A percentile compares a stretch with the other conserved stretches of the same genome.
Evolutionary conservation across 2,888 invertebrate genomes (phyloP).

Genomic region (Chironomus riparius): DNA sequence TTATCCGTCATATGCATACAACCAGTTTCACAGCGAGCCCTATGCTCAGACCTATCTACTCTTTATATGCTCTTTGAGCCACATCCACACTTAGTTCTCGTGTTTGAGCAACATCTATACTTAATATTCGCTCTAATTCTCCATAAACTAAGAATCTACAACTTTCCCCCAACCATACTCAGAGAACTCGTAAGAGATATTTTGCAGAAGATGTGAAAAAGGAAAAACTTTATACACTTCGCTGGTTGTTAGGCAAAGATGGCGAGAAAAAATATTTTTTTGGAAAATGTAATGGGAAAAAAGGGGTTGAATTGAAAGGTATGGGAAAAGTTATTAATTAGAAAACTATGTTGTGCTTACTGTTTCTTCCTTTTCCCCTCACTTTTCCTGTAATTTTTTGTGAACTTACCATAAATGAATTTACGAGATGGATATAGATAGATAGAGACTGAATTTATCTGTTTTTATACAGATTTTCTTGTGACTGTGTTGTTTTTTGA

Average conservation of each 20-base stretch:
- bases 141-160: too few relatives aligned
- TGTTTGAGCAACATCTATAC: too few relatives aligned
- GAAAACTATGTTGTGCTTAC: conserved; percentile 18
- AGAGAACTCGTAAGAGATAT: neutral
- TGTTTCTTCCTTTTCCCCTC: neutral
- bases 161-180: neutral
- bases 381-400: neutral
- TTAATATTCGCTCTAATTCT: too few relatives aligned
- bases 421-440: too few relatives aligned
- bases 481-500: too few relatives aligned
- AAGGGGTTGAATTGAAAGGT: too few relatives aligned
- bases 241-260: neutral
- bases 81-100: too few relatives aligned
- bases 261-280: neutral
- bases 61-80: too few relatives aligned
- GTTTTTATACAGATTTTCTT: neutral
- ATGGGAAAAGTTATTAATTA: conserved; percentile 16
- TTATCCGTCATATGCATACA: too few relatives aligned
- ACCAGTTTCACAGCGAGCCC: too few relatives aligned
- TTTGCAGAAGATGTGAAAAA: neutral
- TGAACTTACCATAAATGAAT: neutral
- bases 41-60: too few relatives aligned
- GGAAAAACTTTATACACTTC: neutral
- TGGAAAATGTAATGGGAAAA: neutral
- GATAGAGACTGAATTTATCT: neutral